Evolutionary conservation across 2,888 invertebrate genomes (phyloP).

Genomic region (Tethea ocularis): DNA sequence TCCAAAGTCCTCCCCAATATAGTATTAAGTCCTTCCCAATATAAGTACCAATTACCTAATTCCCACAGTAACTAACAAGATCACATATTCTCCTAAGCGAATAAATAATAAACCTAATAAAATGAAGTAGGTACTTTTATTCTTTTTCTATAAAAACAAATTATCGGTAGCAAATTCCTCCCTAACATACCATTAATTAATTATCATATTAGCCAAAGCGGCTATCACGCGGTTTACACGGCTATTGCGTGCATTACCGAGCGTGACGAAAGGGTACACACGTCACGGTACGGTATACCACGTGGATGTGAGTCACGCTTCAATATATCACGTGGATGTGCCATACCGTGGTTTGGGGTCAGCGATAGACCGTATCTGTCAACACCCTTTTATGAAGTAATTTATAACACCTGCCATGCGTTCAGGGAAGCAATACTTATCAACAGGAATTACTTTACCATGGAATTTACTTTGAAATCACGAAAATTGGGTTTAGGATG

Average conservation of each 20-base stretch:
- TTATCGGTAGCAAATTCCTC: not conserved
- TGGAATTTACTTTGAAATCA: no score
- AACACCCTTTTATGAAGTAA: constrained; percentile 3
- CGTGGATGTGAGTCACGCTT: constrained; percentile 31
- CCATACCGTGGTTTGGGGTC: constrained; percentile 16
- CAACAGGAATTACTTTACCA: no score
- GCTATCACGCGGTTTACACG: constrained; percentile 51
- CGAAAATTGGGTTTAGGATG: no score
- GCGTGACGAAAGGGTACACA: constrained; percentile 51
- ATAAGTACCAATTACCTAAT: no score
- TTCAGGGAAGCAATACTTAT: no score
- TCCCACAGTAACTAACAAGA: no score
- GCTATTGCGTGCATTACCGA: constrained; percentile 66
- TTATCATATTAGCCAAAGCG: constrained; percentile 2
- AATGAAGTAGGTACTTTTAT: no score
- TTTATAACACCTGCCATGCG: no score
- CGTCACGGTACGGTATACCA: constrained; percentile 42
- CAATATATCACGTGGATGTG: constrained; percentile 35
- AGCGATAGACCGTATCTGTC: constrained; percentile 18
- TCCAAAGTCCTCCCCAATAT: no score
- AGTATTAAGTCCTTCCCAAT: no score
- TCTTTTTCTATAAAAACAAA: not conserved
- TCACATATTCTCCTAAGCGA: no score
- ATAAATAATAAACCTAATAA: no score
- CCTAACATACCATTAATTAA: constrained; percentile 18